A percentile compares a stretch with the other conserved stretches of the same genome.
phyloP scores from a whole-genome alignment of 1,140 invertebrate species.

The Chironomus striatipennis region DNA sequence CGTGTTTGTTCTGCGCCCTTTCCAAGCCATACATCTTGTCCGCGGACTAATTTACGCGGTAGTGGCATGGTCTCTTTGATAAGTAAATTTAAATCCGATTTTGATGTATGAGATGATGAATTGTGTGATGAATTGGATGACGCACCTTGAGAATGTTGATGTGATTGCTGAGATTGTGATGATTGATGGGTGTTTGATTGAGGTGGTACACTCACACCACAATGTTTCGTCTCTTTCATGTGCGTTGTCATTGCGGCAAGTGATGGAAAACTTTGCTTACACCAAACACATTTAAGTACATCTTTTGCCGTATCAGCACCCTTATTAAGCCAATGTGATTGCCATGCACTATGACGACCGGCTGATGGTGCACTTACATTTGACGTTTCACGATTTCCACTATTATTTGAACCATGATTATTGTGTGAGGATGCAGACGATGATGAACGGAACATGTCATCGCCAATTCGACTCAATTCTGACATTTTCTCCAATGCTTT shows the following conservation, averaged over 20 bases:
- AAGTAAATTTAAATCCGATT: constrained; percentile 71
- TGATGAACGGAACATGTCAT: constrained; percentile 59
- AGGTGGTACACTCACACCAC: constrained; percentile 67
- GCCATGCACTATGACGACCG: constrained; percentile 78
- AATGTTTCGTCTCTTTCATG: constrained; percentile 93
- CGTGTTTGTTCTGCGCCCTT: constrained; percentile 95
- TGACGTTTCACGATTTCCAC: constrained; percentile 26
- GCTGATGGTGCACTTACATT: constrained; percentile 43
- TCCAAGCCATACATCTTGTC: constrained; percentile 97
- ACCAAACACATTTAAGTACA: constrained; percentile 92
- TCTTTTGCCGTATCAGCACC: constrained; percentile 88
- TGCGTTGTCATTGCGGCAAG: constrained; percentile 83
- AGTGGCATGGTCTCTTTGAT: constrained; percentile 91
- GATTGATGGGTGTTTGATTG: constrained; percentile 30
- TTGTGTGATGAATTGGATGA: constrained; percentile 47
- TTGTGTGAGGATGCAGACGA: constrained; percentile 27
- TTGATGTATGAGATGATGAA: constrained; percentile 47
- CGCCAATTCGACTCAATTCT: constrained; percentile 73
- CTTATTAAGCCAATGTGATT: constrained; percentile 90
- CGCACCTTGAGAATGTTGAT: constrained; percentile 41
- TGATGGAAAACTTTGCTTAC: constrained; percentile 85
- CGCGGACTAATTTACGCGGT: constrained; percentile 88
- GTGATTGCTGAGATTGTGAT: constrained; percentile 43
- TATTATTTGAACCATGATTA: constrained; percentile 28
- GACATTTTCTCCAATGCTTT: constrained; percentile 88